phyloP scores from a whole-genome alignment of 2,888 invertebrate species.

The Cybosia mesomella region DNA sequence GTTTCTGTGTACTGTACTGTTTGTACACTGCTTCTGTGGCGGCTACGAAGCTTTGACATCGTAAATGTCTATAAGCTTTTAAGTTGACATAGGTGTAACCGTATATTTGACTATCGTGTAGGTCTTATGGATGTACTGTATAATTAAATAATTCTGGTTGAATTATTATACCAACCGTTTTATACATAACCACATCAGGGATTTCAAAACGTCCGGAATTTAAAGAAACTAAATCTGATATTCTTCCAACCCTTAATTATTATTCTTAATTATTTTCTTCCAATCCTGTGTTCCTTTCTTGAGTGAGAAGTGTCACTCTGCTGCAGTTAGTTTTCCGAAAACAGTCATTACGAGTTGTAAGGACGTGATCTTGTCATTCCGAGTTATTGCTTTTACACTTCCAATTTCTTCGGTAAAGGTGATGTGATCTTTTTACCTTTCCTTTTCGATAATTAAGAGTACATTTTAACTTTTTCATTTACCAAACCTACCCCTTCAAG shows the following conservation, averaged over 20 bases:
- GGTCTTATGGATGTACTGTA: conserved; percentile 9
- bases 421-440: not conserved
- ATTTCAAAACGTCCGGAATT: not conserved
- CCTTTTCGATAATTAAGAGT: too few relatives aligned
- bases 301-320: not conserved
- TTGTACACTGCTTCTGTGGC: conserved; percentile 34
- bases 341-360: not conserved
- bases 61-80: conserved; percentile 39
- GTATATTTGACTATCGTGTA: conserved; percentile 22
- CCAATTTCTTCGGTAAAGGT: not conserved
- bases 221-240: not conserved
- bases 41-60: conserved; percentile 49
- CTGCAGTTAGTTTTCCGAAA: not conserved
- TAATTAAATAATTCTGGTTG: conserved; percentile 5
- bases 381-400: not conserved
- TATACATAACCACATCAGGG: not conserved
- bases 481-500: too few relatives aligned
- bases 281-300: not conserved
- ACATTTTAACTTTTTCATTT: too few relatives aligned
- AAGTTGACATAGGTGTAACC: conserved; percentile 53
- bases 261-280: not conserved
- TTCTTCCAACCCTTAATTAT: not conserved
- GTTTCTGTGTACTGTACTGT: conserved; percentile 55
- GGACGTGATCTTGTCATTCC: not conserved
- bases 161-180: not conserved